Evolutionary conservation across 1,140 invertebrate genomes (phyloP).

Genomic region (Anagrus nilaparvatae): DNA sequence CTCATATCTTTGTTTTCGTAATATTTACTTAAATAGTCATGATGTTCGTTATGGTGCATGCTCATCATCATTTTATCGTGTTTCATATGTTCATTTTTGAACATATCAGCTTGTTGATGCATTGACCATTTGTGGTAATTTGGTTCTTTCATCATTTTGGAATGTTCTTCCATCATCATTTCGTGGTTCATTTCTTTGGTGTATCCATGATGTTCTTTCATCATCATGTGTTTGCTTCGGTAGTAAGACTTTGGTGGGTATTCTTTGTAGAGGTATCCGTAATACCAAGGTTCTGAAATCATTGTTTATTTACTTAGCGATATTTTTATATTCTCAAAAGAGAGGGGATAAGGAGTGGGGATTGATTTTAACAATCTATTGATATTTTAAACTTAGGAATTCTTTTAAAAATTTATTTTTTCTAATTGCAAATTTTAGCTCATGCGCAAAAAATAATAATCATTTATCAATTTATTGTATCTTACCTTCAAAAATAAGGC

Average conservation of each 20-base stretch:
- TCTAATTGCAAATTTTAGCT: too few species aligned
- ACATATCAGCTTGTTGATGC: too few species aligned
- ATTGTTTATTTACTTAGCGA: not conserved
- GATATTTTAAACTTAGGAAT: too few species aligned
- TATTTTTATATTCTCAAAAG: too few species aligned
- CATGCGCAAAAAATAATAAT: too few species aligned
- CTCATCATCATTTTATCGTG: too few species aligned
- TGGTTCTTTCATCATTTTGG: not conserved
- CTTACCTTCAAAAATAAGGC: slow-evolving; percentile 10
- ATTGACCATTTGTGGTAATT: not conserved
- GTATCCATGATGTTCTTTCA: not conserved
- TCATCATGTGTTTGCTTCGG: slow-evolving; percentile 23
- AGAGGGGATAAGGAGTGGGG: too few species aligned
- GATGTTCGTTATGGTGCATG: too few species aligned
- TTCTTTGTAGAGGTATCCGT: slow-evolving; percentile 27
- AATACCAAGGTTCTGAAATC: slow-evolving; percentile 21
- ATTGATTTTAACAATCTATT: too few species aligned
- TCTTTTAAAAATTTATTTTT: too few species aligned
- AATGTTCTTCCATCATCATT: too few species aligned
- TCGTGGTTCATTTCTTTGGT: not conserved
- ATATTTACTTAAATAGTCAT: slow-evolving; percentile 22
- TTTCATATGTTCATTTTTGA: too few species aligned
- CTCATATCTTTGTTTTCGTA: slow-evolving; percentile 27
- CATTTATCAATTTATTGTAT: not conserved
- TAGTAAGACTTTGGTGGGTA: slow-evolving; percentile 31